Evolutionary conservation across 1,140 invertebrate species (phyloP).

Genomic region (Drosophila bifasciata): DNA sequence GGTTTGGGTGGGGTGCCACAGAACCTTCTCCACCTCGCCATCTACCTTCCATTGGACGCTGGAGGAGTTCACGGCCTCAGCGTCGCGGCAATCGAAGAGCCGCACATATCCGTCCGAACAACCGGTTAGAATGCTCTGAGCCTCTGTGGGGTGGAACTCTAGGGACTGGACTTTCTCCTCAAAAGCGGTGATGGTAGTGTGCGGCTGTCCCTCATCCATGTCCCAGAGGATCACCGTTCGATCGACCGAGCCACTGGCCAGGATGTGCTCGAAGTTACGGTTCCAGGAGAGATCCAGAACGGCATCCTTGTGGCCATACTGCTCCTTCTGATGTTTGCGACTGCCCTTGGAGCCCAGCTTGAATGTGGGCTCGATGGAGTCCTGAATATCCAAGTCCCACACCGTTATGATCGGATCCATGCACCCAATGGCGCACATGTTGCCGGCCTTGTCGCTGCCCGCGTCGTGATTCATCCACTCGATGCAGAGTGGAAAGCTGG

Average conservation of each 20-base stretch:
- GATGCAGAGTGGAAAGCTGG: constrained; percentile 94
- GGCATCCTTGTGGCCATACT: constrained; percentile 93
- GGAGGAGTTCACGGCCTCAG: constrained; percentile 84
- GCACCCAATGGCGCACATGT: constrained; percentile 95
- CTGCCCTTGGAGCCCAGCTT: constrained; percentile 91
- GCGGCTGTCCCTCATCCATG: constrained; percentile 90
- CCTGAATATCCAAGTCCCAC: constrained; percentile 97
- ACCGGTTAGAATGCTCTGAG: constrained; percentile 92
- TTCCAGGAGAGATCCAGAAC: constrained; percentile 97
- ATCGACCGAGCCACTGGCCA: constrained; percentile 97
- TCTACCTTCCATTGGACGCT: constrained; percentile 89
- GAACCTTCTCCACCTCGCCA: constrained; percentile 94
- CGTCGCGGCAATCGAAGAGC: constrained; percentile 91
- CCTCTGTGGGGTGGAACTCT: constrained; percentile 93
- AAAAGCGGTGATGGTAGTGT: constrained; percentile 90
- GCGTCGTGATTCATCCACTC: constrained; percentile 96
- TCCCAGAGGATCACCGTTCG: constrained; percentile 96
- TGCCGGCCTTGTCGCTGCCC: constrained; percentile 86
- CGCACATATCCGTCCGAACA: constrained; percentile 88
- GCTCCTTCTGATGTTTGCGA: constrained; percentile 88
- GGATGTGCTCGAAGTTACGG: constrained; percentile 90
- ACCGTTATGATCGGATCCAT: constrained; percentile 96
- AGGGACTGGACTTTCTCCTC: constrained; percentile 94
- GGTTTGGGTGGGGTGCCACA: constrained; percentile 88
- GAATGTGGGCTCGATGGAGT: constrained; percentile 93